Conservation (phyloP, 2,113 vertebrate species). For the Scartelaos histophorus region DNA sequence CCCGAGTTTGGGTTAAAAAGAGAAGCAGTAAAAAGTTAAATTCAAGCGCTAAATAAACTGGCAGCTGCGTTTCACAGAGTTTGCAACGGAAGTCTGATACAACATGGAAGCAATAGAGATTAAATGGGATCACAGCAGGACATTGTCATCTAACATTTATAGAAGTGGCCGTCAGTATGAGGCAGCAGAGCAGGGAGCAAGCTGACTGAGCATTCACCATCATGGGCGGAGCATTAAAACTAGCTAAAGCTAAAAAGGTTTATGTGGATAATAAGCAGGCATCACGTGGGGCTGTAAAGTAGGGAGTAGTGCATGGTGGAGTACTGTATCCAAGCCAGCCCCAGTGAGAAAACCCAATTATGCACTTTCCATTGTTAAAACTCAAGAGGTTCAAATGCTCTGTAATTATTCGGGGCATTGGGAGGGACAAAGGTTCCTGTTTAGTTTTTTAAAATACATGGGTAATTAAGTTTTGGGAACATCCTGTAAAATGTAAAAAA, state of each 20-base stretch:
- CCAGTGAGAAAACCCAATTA: not conserved
- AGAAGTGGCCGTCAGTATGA: not conserved
- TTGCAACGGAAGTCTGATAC: slow-evolving; percentile 8
- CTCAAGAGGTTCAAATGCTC: not conserved
- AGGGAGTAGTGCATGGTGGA: not conserved
- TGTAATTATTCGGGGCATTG: slow-evolving; percentile 2
- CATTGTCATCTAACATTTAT: not conserved
- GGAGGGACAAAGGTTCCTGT: not conserved
- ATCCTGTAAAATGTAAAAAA: not conserved
- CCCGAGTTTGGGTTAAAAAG: slow-evolving; percentile 37
- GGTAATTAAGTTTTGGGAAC: not conserved
- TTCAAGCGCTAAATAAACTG: not conserved
- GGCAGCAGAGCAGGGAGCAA: slow-evolving; percentile 14
- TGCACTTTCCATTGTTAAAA: not conserved
- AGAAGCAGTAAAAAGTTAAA: slow-evolving; percentile 22
- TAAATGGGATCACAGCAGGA: slow-evolving; percentile 17
- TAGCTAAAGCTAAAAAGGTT: not conserved
- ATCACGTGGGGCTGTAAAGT: not conserved
- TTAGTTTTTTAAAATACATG: not conserved
- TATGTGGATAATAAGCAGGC: not conserved
- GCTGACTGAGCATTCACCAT: slow-evolving; percentile 30
- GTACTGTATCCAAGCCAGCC: slow-evolving; percentile 4
- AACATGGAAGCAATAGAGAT: slow-evolving; percentile 28
- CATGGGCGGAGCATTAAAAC: slow-evolving; percentile 4
- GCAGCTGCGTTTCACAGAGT: slow-evolving; percentile 37